phyloP scores from a whole-genome alignment of 2,888 invertebrate species.

The Chesias legatella region DNA sequence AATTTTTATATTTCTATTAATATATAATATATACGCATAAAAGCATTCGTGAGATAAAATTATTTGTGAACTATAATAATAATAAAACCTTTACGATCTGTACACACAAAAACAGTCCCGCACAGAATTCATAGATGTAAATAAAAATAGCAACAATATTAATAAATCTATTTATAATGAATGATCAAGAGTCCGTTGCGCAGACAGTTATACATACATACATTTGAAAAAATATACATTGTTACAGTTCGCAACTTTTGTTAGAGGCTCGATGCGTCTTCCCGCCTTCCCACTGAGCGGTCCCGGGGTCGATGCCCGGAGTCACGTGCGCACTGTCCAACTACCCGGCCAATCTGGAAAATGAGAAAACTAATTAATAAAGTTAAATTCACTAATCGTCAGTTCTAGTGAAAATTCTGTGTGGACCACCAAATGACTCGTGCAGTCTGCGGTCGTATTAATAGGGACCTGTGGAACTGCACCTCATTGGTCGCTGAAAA shows the following conservation, averaged over 20 bases:
- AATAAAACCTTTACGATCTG: conserved; percentile 42
- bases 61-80: conserved; percentile 27
- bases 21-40: too few species aligned
- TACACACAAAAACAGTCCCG: conserved; percentile 58
- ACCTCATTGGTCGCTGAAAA: too few species aligned
- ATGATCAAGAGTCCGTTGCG: conserved; percentile 47
- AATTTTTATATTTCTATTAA: too few species aligned
- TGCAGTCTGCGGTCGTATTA: too few species aligned
- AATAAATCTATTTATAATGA: conserved; percentile 38
- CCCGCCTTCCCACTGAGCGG: neutral
- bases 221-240: conserved; percentile 78
- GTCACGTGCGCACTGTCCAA: too few species aligned
- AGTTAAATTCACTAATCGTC: too few species aligned
- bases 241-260: conserved; percentile 54
- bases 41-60: conserved; percentile 25
- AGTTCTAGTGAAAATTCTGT: too few species aligned
- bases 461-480: too few species aligned
- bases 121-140: conserved; percentile 50
- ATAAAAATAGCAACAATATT: conserved; percentile 62
- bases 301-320: too few species aligned
- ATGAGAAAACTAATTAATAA: too few species aligned
- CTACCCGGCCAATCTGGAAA: too few species aligned
- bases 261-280: conserved; percentile 19
- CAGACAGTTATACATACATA: conserved; percentile 59
- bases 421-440: too few species aligned